Base-by-base conservation (phyloP, 2,888 invertebrate species). In the Pseudococcus jackbeardsleyi region DNA sequence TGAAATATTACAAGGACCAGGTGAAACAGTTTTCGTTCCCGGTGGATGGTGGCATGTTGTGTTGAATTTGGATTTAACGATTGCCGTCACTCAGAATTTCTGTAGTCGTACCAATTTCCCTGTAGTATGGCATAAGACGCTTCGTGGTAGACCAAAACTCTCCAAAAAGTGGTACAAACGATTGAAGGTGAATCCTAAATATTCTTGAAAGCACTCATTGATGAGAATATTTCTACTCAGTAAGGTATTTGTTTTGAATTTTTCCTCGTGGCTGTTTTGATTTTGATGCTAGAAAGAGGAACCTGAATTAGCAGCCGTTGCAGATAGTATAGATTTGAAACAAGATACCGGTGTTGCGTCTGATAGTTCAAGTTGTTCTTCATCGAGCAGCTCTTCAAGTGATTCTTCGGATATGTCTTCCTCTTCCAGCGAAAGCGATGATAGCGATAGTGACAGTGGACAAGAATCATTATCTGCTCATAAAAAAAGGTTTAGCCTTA, bases 41-140 rank as follows among this genome's bases (percentile, higher is more conserved):
- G 98, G 98, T 22, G 99, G 99, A 12, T 99, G 99, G 99, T 99
- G 99, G 99, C 99, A 99, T 92, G 99, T 99, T 26, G 99, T 99
- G 17, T 93, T 99, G 48, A 99, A 99, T 92, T 93, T 99, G 89
- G 98, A 99, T 91, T 95, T 96, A 89, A 99, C 99, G 0, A 95
- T 99, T 84, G 99, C 99, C 15, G 96, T 99, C 19, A 99, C 99
- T 0, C 99, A 99, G 91, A 99, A 99, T 92, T 99, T 99, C 92
- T 96, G 97, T 91, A 98, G 98, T 90, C 94, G 95, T 89, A 97
- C 97, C 0, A 99, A 99, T 92, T 98, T 99, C 91, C 98, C 98
- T 0, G 94, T 99, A 17, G 99, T 99, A 0, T 99, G 99, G 98
- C 98, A 99, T 92, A 99, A 99, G 93, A 98, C 98, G 9, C 96